Evolutionary conservation across 2,888 invertebrate species (phyloP), one percentile per base, ranked within the genome.

Genomic region (Epirrhoe tristata): DNA sequence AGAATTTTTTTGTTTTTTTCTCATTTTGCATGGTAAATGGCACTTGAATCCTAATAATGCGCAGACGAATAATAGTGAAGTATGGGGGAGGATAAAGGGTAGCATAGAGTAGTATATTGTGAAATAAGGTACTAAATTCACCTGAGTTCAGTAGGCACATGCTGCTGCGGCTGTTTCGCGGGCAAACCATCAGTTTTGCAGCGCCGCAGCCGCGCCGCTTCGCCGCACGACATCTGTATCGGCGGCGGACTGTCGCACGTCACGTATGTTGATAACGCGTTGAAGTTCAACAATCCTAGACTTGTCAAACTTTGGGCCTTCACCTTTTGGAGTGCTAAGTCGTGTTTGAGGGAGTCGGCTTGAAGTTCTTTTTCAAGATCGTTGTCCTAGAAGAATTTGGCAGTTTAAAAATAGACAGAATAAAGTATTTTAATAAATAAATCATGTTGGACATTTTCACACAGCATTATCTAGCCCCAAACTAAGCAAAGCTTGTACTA

Each of bases 241-340:
- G 97, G 97, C 50, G 97, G 96, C 0, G 97, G 97, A 75, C 97
- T 97, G 81, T 97, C 97, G 76, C 97, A 97, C 39, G 96, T 95
- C 53, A 96, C 95, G 77, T 96, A 96, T 0, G 95, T 94, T 0
- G 94, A 95, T 5, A 95, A 82, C 6, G 94, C 93, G 76, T 93
- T 92, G 82, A 93, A 92, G 79, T 93, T 94, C 31, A 93, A 66
- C 0, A 93, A 77, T 0, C 93, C 93, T 0, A 93, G 77, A 39
- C 89, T 88, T 0, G 83, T 84, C 0, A 93, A 82, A 14, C 87
- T 88, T 7, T 83, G 81, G 0, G 90, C 91, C 65, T 92, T 92
- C 0, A 89, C 88, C 66, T 85, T 91, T 39, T 89, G 90, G 0
- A 75, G 67, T 0, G 85, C 82, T 1, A 79, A 46, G 70, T 91